phyloP scores from a whole-genome alignment of 2,113 vertebrate genomes.

The Sclerurus mexicanus region DNA sequence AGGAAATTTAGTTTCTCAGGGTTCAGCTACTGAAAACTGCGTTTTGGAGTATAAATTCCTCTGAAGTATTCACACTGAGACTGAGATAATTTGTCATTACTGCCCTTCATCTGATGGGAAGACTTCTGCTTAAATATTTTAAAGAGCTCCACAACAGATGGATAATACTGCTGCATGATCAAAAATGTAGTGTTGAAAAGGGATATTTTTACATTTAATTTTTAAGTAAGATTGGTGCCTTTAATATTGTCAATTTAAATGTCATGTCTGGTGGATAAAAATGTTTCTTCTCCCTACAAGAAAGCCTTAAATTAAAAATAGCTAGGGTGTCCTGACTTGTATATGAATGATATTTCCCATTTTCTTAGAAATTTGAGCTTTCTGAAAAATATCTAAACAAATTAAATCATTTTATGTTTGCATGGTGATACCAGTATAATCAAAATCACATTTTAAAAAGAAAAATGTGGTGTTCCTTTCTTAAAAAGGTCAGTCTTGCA shows the following conservation, averaged over 20 bases:
- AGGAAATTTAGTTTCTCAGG: background rate
- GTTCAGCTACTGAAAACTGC: background rate
- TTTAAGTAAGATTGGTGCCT: background rate
- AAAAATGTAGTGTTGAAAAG: slow-evolving; percentile 5
- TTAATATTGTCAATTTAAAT: slow-evolving; percentile 19
- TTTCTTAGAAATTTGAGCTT: background rate
- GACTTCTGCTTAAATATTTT: slow-evolving; percentile 7
- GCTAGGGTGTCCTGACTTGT: background rate
- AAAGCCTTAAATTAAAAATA: background rate
- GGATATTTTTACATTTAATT: background rate
- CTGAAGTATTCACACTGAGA: background rate
- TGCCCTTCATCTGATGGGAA: background rate
- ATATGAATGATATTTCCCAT: background rate
- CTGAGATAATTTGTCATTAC: background rate
- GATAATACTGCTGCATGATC: background rate
- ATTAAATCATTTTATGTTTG: background rate
- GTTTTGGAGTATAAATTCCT: background rate
- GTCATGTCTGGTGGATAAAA: background rate
- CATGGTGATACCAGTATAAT: background rate
- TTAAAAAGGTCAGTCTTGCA: background rate
- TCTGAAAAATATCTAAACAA: background rate
- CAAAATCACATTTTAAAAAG: background rate
- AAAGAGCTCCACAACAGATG: slow-evolving; percentile 16
- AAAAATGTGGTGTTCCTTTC: background rate
- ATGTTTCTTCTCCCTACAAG: background rate